Evolutionary conservation across 1,140 invertebrate genomes (phyloP).

Genomic region (Nymphalis io): DNA sequence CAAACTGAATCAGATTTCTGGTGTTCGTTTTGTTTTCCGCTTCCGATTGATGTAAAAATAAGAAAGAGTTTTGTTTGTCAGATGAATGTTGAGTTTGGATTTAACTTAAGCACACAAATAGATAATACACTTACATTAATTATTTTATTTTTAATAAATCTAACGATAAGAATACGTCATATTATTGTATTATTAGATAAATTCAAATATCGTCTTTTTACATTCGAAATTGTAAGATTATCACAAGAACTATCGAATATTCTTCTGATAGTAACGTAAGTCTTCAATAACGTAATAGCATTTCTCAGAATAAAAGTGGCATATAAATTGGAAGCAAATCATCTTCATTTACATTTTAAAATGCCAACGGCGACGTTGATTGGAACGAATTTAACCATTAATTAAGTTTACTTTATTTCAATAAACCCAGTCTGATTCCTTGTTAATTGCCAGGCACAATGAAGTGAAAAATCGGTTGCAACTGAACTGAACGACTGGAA

Average conservation of each 20-base stretch:
- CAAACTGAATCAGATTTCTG: constrained; percentile 7
- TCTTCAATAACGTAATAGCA: background rate
- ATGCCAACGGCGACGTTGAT: constrained; percentile 45
- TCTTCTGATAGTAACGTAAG: background rate
- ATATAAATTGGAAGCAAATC: constrained; percentile 9
- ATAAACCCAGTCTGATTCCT: constrained; percentile 68
- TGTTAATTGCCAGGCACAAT: constrained; percentile 70
- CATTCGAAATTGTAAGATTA: too few relatives aligned
- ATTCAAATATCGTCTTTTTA: too few relatives aligned
- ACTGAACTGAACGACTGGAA: constrained; percentile 45
- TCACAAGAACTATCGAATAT: background rate
- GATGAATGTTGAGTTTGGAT: background rate
- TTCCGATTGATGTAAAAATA: constrained; percentile 3
- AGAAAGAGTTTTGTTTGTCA: constrained; percentile 3
- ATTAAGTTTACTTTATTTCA: constrained; percentile 71
- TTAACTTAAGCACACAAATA: too few relatives aligned
- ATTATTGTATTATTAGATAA: too few relatives aligned
- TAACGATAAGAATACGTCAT: too few relatives aligned
- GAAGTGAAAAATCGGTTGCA: constrained; percentile 60
- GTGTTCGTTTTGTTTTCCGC: background rate
- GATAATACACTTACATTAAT: too few relatives aligned
- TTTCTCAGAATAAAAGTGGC: background rate
- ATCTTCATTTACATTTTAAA: constrained; percentile 33
- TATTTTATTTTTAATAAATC: too few relatives aligned
- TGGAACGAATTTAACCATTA: constrained; percentile 58